Evolutionary conservation across 2,113 vertebrate genomes (phyloP).

Genomic region (Cebus imitator): DNA sequence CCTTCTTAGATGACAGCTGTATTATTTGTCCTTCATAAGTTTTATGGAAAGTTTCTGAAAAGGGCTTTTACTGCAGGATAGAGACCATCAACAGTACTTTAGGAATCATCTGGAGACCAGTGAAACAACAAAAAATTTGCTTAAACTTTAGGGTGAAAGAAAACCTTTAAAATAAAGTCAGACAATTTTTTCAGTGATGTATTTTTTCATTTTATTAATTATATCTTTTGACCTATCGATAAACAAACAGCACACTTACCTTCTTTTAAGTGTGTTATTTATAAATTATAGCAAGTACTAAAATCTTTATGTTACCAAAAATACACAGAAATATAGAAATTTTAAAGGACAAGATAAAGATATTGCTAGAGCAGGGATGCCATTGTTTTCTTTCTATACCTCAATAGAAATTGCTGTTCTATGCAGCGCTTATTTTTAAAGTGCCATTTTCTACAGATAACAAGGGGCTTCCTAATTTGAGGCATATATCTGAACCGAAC

Average conservation of each 20-base stretch:
- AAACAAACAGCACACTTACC: neutral
- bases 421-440: neutral
- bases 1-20: constrained; percentile 15
- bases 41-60: constrained; percentile 47
- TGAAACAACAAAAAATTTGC: neutral
- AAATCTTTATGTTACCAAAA: constrained; percentile 1
- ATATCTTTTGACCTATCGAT: constrained; percentile 1
- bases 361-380: neutral
- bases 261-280: constrained; percentile 5
- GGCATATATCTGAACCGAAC: neutral
- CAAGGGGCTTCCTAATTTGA: neutral
- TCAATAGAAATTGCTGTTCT: neutral
- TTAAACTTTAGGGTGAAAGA: constrained; percentile 27
- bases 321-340: constrained; percentile 11
- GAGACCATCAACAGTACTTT: neutral
- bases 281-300: neutral
- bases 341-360: neutral
- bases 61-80: constrained; percentile 5
- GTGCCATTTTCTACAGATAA: neutral
- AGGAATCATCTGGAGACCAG: constrained; percentile 18
- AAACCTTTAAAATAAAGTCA: constrained; percentile 49
- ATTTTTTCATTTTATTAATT: neutral
- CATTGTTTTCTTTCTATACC: constrained; percentile 18
- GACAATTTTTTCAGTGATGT: constrained; percentile 5
- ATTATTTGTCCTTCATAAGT: constrained; percentile 9